Evolutionary conservation across 2,888 invertebrate species (phyloP), one percentile per base, ranked within the genome.

Genomic region (Lepas anatifera): DNA sequence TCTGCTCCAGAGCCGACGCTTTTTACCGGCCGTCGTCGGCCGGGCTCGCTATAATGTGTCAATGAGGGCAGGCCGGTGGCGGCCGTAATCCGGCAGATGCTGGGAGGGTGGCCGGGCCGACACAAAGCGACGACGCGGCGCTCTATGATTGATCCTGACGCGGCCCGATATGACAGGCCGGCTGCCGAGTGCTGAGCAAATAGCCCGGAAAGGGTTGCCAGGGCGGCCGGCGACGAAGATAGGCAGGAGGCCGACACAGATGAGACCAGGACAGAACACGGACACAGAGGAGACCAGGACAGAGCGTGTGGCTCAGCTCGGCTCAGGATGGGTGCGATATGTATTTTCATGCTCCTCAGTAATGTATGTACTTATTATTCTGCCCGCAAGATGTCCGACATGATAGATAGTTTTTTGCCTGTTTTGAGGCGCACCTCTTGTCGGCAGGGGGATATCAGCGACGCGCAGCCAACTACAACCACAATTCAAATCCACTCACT

Each of bases 121-220:
- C 58, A 58, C 58, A 58, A 58, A 35, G 58, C 58, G 22, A 32
- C 35, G 58, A 58, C 35, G 32, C 3, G 22, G 32, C 16, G 35
- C 35, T 3, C 58, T 32, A 58, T 58, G 58, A 58, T 58, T 35
- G 58, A 58, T 58, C 7, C 32, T 35, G 58, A 58, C 58, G 25
- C 58, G 13, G 58, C 13, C 13, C 32, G 58, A 58, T 58, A 58
- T 58, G 58, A 58, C 58, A 35, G 35, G 22, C 22, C 6, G 3
- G 32, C 58, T 22, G 41, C 7, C 13, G 58, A 58, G 58, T 25
- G 58, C 58, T 58, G 35, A 58, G 35, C 58, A 58, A 58, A 58
- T 58, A 58, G 58, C 22, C 58, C 58, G 58, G 58, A 58, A 58
- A 58, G 58, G 58, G 58, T 58, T 58, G 35, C 50, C 50, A 3